These are phyloP conservation scores for Cosmia pyralina DNA, from an alignment of 2,888 invertebrate species.

Conservation along the genomic window DNA sequence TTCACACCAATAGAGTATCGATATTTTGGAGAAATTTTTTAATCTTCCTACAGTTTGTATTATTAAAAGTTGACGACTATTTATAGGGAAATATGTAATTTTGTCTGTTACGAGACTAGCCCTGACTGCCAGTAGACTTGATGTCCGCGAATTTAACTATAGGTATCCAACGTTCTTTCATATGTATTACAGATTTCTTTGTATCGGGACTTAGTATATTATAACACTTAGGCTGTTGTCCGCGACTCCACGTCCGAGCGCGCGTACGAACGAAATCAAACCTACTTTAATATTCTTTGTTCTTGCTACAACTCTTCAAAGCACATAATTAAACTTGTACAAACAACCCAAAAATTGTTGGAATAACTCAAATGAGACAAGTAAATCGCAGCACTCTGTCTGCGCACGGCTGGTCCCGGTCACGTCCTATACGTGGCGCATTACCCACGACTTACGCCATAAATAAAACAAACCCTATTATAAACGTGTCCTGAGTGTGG, in stretches of 20 bases:
- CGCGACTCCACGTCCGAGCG: background rate
- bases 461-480: slow-evolving; percentile 65
- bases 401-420: slow-evolving; percentile 27
- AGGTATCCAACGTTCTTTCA: background rate
- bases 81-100: background rate
- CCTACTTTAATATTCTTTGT: slow-evolving; percentile 18
- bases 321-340: slow-evolving; percentile 37
- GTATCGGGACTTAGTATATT: background rate
- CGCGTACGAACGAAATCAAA: slow-evolving; percentile 1
- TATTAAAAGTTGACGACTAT: slow-evolving; percentile 16
- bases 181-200: too few relatives aligned
- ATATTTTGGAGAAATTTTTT: slow-evolving; percentile 40
- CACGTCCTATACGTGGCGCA: slow-evolving; percentile 55
- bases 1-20: slow-evolving; percentile 14
- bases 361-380: slow-evolving; percentile 51
- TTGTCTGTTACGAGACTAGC: background rate
- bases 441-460: slow-evolving; percentile 54
- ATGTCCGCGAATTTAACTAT: background rate
- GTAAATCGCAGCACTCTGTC: slow-evolving; percentile 44
- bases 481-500: slow-evolving; percentile 41
- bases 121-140: background rate
- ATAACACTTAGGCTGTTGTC: background rate
- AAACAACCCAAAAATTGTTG: slow-evolving; percentile 42
- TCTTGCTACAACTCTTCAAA: slow-evolving; percentile 1
- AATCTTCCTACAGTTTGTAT: slow-evolving; percentile 11